Percentiles rank a stretch among this genome's conserved stretches.
Evolutionary conservation across 2,888 invertebrate species (phyloP).

Genomic region (Volucella zonaria): DNA sequence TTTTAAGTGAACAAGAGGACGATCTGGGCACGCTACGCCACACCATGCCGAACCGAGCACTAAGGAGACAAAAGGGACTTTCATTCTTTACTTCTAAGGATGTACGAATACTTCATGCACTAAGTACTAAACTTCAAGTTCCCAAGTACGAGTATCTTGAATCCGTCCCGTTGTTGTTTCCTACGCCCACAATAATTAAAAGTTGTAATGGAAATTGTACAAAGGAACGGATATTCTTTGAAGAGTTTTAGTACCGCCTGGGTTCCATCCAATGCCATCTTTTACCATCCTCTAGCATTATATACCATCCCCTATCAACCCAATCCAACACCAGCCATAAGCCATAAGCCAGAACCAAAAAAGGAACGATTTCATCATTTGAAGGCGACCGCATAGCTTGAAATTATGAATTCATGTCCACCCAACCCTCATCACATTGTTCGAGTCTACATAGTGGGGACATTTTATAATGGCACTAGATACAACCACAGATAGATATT

Average conservation of each 20-base stretch:
- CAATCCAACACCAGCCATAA: background rate
- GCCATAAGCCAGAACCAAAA: conserved; percentile 12
- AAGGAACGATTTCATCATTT: conserved; percentile 64
- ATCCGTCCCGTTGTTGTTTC: conserved; percentile 3
- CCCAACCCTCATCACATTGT: conserved; percentile 23
- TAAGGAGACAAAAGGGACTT: background rate
- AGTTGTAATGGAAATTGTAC: conserved; percentile 69
- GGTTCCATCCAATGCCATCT: too few species aligned
- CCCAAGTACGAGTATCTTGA: conserved; percentile 8
- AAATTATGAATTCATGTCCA: conserved; percentile 64
- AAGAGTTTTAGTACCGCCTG: conserved; percentile 7
- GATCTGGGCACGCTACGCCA: too few species aligned
- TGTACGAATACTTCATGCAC: background rate
- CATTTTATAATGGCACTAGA: conserved; percentile 40
- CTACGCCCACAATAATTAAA: conserved; percentile 69
- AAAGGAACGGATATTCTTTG: conserved; percentile 70
- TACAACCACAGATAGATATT: background rate
- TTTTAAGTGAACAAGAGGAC: conserved; percentile 16
- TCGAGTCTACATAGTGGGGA: conserved; percentile 28
- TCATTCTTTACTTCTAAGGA: background rate
- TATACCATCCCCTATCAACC: too few species aligned
- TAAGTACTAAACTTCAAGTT: conserved; percentile 2
- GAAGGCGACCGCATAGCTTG: conserved; percentile 63
- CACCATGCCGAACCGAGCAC: too few species aligned
- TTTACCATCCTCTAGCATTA: too few species aligned